Evolutionary conservation across 2,113 vertebrate genomes (phyloP).

Genomic region (Thinocorus orbignyianus): DNA sequence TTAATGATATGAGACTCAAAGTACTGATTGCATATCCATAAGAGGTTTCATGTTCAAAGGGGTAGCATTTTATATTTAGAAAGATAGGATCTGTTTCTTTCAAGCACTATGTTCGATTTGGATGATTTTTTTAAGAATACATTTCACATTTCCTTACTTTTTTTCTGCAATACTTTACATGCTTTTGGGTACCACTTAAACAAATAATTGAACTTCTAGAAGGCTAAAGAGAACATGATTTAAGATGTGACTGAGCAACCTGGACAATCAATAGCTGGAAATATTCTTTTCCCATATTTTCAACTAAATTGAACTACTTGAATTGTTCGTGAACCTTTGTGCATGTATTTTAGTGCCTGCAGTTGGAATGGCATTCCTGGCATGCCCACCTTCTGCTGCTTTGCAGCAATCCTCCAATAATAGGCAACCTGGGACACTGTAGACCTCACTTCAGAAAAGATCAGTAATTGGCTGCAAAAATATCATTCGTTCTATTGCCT

Average conservation of each 20-base stretch:
- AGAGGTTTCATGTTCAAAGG: slow-evolving; percentile 40
- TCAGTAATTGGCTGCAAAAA: not conserved
- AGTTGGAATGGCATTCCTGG: not conserved
- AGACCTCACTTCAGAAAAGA: not conserved
- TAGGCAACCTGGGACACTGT: not conserved
- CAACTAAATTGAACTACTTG: not conserved
- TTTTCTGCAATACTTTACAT: not conserved
- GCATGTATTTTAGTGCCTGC: not conserved
- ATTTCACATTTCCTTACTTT: not conserved
- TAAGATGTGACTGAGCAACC: not conserved
- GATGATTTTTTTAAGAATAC: not conserved
- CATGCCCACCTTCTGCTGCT: not conserved
- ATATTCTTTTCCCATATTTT: not conserved
- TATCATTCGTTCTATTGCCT: not conserved
- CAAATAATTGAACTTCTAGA: not conserved
- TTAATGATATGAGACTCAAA: slow-evolving; percentile 24
- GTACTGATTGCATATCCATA: slow-evolving; percentile 38
- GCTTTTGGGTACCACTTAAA: not conserved
- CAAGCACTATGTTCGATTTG: not conserved
- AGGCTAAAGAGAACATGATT: not conserved
- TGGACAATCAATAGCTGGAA: not conserved
- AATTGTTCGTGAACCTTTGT: not conserved
- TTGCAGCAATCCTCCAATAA: not conserved
- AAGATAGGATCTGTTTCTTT: not conserved
- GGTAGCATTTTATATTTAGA: slow-evolving; percentile 35